Percentiles rank a stretch among this genome's conserved stretches.
Evolutionary conservation across 2,113 vertebrate species (phyloP).

Genomic region (Pristiophorus japonicus): DNA sequence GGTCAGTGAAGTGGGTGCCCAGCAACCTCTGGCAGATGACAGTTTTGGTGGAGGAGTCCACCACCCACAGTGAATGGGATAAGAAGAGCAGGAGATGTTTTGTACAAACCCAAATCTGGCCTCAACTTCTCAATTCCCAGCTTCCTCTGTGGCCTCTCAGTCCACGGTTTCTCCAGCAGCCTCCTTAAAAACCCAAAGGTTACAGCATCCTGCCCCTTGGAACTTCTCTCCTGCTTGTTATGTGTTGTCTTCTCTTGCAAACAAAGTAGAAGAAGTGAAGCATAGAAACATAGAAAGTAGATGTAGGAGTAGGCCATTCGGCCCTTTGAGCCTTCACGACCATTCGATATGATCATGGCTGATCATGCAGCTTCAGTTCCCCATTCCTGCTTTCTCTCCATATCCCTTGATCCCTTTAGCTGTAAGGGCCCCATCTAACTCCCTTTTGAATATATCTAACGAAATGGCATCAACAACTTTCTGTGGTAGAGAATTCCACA

Average conservation of each 20-base stretch:
- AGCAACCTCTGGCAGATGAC: neutral
- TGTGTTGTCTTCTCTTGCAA: neutral
- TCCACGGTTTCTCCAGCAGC: neutral
- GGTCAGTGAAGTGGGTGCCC: neutral
- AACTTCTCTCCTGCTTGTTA: neutral
- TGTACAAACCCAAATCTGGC: neutral
- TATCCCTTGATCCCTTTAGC: too few species aligned
- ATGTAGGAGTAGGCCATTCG: too few species aligned
- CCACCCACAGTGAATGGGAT: neutral
- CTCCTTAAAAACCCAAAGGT: neutral
- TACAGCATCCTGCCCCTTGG: neutral
- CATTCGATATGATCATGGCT: too few species aligned
- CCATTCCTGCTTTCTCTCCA: too few species aligned
- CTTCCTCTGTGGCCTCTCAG: neutral
- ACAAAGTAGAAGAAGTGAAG: too few species aligned
- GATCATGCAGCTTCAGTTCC: too few species aligned
- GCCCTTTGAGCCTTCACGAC: too few species aligned
- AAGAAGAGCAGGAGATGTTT: neutral
- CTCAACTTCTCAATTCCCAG: neutral
- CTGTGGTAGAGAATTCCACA: too few species aligned
- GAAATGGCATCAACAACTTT: too few species aligned
- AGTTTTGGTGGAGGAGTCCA: neutral
- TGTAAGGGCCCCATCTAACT: too few species aligned
- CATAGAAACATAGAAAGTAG: too few species aligned
- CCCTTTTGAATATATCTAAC: too few species aligned